A percentile compares a stretch with the other conserved stretches of the same genome.
phyloP scores from a whole-genome alignment of 2,797 vertebrate species.

The Crocidura indochinensis region DNA sequence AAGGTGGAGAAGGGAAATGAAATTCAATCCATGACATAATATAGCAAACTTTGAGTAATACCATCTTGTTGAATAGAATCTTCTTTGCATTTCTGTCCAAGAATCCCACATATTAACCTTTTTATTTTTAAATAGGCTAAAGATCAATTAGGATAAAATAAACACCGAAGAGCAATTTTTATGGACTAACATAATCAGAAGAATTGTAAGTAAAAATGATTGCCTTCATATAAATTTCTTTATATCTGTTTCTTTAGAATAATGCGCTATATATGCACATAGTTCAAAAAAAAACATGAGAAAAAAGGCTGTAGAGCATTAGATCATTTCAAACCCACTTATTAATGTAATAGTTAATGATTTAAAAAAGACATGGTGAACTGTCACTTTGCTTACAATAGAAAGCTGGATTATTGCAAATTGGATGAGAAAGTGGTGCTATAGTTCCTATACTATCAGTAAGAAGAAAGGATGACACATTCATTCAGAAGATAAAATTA shows the following conservation, averaged over 20 bases:
- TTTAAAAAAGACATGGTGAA: neutral
- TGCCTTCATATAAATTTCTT: neutral
- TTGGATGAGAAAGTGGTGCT: neutral
- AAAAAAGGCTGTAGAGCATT: neutral
- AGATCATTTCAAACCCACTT: neutral
- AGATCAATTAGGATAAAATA: neutral
- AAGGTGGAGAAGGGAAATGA: neutral
- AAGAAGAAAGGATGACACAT: neutral
- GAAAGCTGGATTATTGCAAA: neutral
- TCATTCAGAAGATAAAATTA: neutral
- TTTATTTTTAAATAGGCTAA: neutral
- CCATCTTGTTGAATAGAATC: neutral
- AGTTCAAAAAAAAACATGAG: neutral
- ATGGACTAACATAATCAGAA: neutral
- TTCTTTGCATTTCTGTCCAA: neutral
- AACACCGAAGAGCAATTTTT: neutral
- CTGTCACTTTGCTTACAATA: neutral
- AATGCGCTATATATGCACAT: neutral
- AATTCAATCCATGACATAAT: neutral
- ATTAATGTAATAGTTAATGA: neutral
- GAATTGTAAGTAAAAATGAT: neutral
- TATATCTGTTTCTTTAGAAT: slow-evolving; percentile 21
- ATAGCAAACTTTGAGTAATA: neutral
- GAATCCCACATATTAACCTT: neutral
- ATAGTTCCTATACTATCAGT: neutral